A percentile compares a stretch with the other conserved stretches of the same genome.
phyloP scores from a whole-genome alignment of 2,888 invertebrate species.

The Julus scanicus region DNA sequence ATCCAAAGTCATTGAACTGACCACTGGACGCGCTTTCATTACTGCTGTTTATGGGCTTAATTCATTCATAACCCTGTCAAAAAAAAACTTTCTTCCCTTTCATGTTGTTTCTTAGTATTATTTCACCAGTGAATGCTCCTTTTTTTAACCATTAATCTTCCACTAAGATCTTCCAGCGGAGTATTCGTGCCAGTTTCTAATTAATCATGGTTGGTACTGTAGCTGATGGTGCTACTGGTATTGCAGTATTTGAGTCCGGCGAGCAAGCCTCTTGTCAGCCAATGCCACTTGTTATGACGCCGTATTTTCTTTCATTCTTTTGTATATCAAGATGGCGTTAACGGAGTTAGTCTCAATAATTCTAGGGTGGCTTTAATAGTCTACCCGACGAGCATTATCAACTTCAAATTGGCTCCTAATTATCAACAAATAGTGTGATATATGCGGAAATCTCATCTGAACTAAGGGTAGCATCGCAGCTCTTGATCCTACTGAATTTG shows the following conservation, averaged over 20 bases:
- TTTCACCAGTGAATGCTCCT: not conserved
- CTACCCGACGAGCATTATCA: not conserved
- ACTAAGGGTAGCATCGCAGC: not conserved
- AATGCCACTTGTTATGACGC: constrained; percentile 31
- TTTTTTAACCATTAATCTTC: constrained; percentile 4
- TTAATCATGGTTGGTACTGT: constrained; percentile 17
- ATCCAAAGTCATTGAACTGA: constrained; percentile 19
- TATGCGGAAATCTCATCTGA: not conserved
- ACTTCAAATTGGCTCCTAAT: not conserved
- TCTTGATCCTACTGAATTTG: not conserved
- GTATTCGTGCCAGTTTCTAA: not conserved
- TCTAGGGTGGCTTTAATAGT: not conserved
- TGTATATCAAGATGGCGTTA: not conserved
- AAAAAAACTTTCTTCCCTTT: constrained; percentile 23
- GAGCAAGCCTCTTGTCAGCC: constrained; percentile 28
- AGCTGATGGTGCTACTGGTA: not conserved
- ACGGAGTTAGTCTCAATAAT: not conserved
- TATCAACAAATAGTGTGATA: not conserved
- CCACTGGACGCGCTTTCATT: constrained; percentile 25
- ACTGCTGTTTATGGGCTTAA: constrained; percentile 43
- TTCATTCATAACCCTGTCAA: constrained; percentile 27
- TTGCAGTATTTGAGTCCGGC: not conserved
- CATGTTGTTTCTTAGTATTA: not conserved
- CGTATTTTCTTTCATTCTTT: not conserved
- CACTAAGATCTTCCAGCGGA: constrained; percentile 44